Percentiles rank a stretch among this genome's conserved stretches.
Conservation (phyloP, 1,140 invertebrate genomes). For the Camponotus vicinus region DNA sequence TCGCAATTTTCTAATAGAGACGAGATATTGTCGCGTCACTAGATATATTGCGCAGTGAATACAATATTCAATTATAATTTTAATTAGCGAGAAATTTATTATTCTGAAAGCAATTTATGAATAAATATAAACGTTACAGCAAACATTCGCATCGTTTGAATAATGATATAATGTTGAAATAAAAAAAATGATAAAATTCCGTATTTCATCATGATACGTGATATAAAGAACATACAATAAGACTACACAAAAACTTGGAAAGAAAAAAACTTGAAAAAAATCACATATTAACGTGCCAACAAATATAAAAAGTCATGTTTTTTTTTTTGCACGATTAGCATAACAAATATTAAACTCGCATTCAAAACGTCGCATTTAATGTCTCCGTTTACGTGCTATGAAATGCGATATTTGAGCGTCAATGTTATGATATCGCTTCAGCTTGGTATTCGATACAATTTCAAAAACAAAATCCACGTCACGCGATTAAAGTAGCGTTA, state of each 20-base stretch:
- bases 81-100: constrained; percentile 39
- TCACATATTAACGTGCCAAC: not conserved
- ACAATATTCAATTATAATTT: constrained; percentile 57
- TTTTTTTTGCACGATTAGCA: constrained; percentile 27
- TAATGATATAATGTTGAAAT: constrained; percentile 30
- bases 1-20: constrained; percentile 50
- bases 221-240: not conserved
- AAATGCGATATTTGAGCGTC: constrained; percentile 39
- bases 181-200: not conserved
- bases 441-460: constrained; percentile 37
- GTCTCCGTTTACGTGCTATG: constrained; percentile 20
- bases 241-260: not conserved
- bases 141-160: constrained; percentile 29
- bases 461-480: constrained; percentile 46
- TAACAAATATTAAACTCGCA: constrained; percentile 51
- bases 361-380: constrained; percentile 31
- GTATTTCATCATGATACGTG: no score
- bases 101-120: constrained; percentile 41
- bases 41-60: constrained; percentile 16
- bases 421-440: constrained; percentile 37
- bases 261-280: not conserved
- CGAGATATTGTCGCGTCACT: constrained; percentile 25
- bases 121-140: constrained; percentile 18
- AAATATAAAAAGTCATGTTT: not conserved
- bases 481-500: constrained; percentile 41